Evolutionary conservation across 1,140 invertebrate genomes (phyloP), one percentile per base, ranked within the genome.

Genomic region (Trichonephila clavipes): DNA sequence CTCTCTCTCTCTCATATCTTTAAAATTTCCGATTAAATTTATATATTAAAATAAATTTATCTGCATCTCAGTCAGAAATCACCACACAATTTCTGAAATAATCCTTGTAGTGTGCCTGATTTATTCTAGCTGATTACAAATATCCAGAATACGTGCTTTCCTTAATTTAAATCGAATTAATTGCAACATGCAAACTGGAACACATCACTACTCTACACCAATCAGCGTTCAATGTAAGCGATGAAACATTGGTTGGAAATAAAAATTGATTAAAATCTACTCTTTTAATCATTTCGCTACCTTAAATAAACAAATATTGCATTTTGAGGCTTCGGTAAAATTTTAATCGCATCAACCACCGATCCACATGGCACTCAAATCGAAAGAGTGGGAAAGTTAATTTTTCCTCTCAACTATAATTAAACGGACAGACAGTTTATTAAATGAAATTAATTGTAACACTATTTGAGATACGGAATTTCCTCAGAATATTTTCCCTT

Each of bases 351-450:
- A 82, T 82, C 81, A 82, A 2, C 18, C 34, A 44, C 10, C 81
- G 18, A 34, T 19, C 81, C 44, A 44, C 18, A 51, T 44, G 2
- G 2, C 2, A 19, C 1, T 44, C 40, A 44, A 40, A 44, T 51
- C 24, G 34, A 40, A 19, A 82, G 34, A 51, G 51, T 51, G 51
- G 51, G 8, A 34, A 82, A 51, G 40, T 16, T 51, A 40, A 82
- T 82, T 82, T 82, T 82, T 44, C 81, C 51, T n/a, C 16, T 82
- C 5, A 82, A 82, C 34, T 82, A 82, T 82, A 82, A 82, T 51
- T 82, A 82, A 82, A 44, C 12, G 19, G 81, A 51, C 81, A 44
- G 66, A 28, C 21, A 69, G 66, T 69, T 69, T 69, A 69, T 69
- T 69, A 69, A 69, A 69, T 69, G 4, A 14, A 69, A 69, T 24